phyloP scores from a whole-genome alignment of 2,797 vertebrate species.

The Crypturellus tataupa region DNA sequence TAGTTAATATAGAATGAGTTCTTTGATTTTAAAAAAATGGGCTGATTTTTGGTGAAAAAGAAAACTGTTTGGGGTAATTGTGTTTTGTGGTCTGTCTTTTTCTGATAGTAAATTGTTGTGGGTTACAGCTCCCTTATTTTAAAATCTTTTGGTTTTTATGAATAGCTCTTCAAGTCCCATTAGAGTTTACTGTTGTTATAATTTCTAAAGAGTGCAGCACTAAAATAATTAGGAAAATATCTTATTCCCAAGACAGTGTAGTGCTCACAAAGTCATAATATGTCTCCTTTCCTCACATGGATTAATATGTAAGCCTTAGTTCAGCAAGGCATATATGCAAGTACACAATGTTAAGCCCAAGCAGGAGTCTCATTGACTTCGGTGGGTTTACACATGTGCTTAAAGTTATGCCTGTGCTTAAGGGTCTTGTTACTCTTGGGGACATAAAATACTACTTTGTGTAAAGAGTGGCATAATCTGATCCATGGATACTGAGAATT shows the following conservation, averaged over 20 bases:
- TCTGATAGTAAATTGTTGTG: background rate
- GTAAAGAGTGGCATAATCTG: background rate
- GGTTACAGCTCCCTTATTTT: background rate
- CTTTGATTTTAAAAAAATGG: constrained; percentile 26
- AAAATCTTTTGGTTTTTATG: background rate
- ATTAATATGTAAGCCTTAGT: background rate
- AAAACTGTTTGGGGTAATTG: background rate
- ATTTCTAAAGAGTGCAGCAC: background rate
- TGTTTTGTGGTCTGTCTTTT: background rate
- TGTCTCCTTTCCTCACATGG: background rate
- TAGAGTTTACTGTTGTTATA: background rate
- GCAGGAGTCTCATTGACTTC: background rate
- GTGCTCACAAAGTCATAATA: background rate
- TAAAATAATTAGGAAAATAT: background rate
- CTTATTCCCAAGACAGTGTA: background rate
- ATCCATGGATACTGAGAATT: background rate
- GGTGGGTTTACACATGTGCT: background rate
- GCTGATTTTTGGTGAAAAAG: constrained; percentile 26
- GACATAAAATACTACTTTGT: background rate
- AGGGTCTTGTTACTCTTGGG: no score
- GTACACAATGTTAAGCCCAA: background rate
- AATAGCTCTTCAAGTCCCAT: background rate
- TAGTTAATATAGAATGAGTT: background rate
- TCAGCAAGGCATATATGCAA: background rate
- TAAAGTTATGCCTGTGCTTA: background rate